Base-by-base conservation (phyloP, 2,888 invertebrate genomes). In the Automeris io region DNA sequence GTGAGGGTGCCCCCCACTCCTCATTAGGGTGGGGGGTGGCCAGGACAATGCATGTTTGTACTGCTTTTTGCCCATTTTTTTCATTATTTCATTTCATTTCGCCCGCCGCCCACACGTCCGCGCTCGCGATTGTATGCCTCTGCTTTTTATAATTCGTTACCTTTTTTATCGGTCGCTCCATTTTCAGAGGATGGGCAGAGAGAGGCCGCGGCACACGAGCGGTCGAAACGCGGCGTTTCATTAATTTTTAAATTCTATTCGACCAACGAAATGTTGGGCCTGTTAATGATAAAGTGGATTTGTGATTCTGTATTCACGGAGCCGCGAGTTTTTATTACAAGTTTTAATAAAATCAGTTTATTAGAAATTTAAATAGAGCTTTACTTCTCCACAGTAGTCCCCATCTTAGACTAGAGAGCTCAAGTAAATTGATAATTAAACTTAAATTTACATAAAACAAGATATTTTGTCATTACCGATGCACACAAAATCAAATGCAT, bases 1-100 rank as follows among this genome's bases (percentile, higher is more conserved):
- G 52, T 50, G 58, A 54, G 50, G 58, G 49, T 50, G 53, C 56
- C 55, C 46, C 69, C 54, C 67, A 46, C 57, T 54, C 70, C 82
- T 82, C 82, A 82, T 83, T 83, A 82, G 74, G 76, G 75, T 50
- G 76, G 73, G 53, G 61, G 74, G 71, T 47, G 51, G 68, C 53
- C 68, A 71, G 83, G 83, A 86, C 86, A 86, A 85, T 85, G 86
- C 86, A 85, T 86, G 85, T 85, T 85, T 85, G 86, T 83, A 71
- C 81, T 85, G 80, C 79, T 86, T 86, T 86, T 86, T 86, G 83
- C 72, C 81, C 85, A 85, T 86, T 86, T 86, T 85, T 85, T 86
- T 83, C 86, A 86, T 86, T 85, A 85, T 85, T 85, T 85, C 86
- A 86, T 86, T 85, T 85, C 85, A 86, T 86, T 85, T 83, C 85